Evolutionary conservation across 1,140 invertebrate genomes (phyloP).

Genomic region (Triops longicaudatus): DNA sequence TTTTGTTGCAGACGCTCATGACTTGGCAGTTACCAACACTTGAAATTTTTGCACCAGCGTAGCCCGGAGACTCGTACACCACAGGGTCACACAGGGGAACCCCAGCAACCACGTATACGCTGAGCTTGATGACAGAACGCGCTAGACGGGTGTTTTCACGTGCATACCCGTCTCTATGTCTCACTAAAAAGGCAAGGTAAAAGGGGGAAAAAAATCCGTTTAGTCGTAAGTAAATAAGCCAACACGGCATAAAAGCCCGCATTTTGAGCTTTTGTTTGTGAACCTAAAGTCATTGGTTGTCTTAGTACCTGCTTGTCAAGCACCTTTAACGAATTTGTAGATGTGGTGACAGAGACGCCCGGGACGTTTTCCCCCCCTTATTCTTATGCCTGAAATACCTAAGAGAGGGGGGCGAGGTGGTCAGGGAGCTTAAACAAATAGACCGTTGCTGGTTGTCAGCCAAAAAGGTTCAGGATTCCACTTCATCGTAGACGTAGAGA

Average conservation of each 20-base stretch:
- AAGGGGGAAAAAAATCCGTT: too few species aligned
- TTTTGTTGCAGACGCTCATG: conserved; percentile 8
- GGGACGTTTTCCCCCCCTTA: not conserved
- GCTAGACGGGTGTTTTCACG: too few species aligned
- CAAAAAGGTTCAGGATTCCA: not conserved
- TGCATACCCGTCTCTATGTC: too few species aligned
- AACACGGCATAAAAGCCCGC: too few species aligned
- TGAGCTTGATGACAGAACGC: too few species aligned
- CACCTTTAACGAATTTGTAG: not conserved
- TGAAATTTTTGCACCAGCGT: not conserved
- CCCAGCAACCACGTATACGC: too few species aligned
- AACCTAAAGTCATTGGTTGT: not conserved
- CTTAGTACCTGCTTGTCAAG: not conserved
- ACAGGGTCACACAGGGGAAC: too few species aligned
- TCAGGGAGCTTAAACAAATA: not conserved
- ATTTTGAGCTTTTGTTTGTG: not conserved
- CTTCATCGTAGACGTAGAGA: not conserved
- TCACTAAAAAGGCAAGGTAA: too few species aligned
- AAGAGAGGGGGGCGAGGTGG: not conserved
- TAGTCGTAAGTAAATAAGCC: too few species aligned
- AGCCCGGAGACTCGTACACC: not conserved
- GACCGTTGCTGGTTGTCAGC: not conserved
- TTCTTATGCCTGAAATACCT: too few species aligned
- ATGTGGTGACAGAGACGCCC: not conserved
- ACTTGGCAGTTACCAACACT: not conserved